phyloP scores from a whole-genome alignment of 2,113 vertebrate species.

The Gobio gobio region DNA sequence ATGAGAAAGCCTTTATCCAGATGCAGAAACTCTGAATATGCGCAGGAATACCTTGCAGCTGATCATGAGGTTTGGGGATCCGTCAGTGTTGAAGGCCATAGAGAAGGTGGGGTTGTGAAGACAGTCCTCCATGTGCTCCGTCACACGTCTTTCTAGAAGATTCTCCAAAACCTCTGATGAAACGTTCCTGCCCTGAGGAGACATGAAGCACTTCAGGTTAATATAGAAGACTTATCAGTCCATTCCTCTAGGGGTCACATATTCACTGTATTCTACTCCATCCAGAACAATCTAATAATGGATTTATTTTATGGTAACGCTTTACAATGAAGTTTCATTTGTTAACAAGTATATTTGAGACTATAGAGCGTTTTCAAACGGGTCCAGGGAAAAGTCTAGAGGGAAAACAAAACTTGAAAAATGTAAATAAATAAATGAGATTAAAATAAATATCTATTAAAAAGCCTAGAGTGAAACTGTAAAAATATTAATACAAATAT shows the following conservation, averaged over 20 bases:
- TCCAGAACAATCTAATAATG: background rate
- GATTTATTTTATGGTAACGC: no score
- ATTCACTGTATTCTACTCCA: background rate
- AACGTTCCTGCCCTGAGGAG: conserved; percentile 65
- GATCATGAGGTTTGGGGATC: conserved; percentile 69
- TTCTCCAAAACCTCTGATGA: conserved; percentile 63
- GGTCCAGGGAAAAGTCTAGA: no score
- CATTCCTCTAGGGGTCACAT: background rate
- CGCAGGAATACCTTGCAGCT: conserved; percentile 71
- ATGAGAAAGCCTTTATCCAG: background rate
- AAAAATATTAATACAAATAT: no score
- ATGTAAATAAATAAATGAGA: background rate
- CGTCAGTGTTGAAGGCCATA: conserved; percentile 60
- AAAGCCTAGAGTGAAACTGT: no score
- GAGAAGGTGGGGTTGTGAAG: conserved; percentile 72
- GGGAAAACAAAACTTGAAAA: no score
- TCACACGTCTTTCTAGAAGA: conserved; percentile 71
- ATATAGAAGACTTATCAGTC: background rate
- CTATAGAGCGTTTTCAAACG: no score
- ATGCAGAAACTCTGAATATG: background rate
- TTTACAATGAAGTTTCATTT: no score
- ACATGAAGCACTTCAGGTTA: background rate
- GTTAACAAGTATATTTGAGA: no score
- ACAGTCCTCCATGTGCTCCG: conserved; percentile 75
- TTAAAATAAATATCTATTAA: no score